Conservation (phyloP, 2,797 vertebrate species). For the Molossus alvarezi region DNA sequence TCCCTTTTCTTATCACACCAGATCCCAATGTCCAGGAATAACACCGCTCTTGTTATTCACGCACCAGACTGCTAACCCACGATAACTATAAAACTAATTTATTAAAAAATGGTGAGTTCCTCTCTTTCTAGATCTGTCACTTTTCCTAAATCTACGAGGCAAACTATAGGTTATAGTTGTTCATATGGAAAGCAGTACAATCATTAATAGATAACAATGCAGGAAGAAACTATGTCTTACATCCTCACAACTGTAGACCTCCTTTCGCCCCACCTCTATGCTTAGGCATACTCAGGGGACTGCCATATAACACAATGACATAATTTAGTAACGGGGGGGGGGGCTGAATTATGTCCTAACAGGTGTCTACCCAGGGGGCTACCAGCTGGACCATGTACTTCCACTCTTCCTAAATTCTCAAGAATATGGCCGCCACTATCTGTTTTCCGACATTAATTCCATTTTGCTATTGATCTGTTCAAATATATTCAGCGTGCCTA, state of each 20-base stretch:
- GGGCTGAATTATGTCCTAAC: background rate
- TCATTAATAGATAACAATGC: background rate
- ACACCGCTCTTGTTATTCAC: background rate
- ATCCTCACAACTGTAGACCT: background rate
- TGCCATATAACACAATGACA: background rate
- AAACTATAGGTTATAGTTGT: background rate
- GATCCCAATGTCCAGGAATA: background rate
- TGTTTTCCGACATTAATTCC: background rate
- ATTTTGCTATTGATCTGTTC: background rate
- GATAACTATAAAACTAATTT: background rate
- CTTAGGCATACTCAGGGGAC: background rate
- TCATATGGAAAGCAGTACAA: background rate
- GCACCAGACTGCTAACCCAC: background rate
- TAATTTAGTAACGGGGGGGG: background rate
- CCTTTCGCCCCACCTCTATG: background rate
- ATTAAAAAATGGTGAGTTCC: background rate
- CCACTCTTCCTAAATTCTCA: background rate
- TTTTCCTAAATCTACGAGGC: background rate
- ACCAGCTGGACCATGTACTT: background rate
- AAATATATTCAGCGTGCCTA: background rate
- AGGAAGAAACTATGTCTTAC: background rate
- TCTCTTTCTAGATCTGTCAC: background rate
- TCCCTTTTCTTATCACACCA: slow-evolving; percentile 28
- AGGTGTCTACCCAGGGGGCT: background rate
- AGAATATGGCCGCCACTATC: background rate